These are phyloP conservation scores for Paralichthys olivaceus DNA, from an alignment of 2,113 vertebrate genomes.

Conservation along the genomic window DNA sequence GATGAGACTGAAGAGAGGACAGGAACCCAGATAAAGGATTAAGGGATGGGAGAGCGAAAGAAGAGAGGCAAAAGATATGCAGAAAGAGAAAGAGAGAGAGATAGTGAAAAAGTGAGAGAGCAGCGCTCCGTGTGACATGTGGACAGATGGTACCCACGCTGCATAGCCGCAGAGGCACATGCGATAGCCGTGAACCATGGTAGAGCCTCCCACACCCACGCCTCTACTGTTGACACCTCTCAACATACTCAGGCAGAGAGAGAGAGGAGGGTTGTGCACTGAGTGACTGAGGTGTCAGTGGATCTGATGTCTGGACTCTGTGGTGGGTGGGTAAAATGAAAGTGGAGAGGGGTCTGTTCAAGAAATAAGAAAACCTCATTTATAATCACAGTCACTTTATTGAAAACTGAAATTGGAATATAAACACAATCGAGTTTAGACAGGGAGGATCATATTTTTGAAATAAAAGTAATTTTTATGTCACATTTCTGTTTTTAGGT, in stretches of 20 bases:
- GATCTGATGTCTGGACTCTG: background rate
- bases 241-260: slow-evolving; percentile 40
- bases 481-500: background rate
- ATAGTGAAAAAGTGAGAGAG: slow-evolving; percentile 57
- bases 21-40: slow-evolving; percentile 31
- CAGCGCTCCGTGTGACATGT: slow-evolving; percentile 60
- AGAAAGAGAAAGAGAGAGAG: slow-evolving; percentile 29
- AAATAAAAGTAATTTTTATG: background rate
- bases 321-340: background rate
- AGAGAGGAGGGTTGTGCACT: slow-evolving; percentile 2
- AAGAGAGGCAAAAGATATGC: slow-evolving; percentile 30
- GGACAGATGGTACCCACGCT: slow-evolving; percentile 76
- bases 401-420: background rate
- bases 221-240: slow-evolving; percentile 74
- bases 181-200: slow-evolving; percentile 75
- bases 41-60: slow-evolving; percentile 26
- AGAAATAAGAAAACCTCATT: background rate
- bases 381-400: background rate
- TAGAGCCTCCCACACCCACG: slow-evolving; percentile 70
- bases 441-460: background rate
- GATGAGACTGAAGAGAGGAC: slow-evolving; percentile 30
- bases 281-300: background rate
- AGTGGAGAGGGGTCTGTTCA: background rate
- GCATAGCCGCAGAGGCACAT: slow-evolving; percentile 65
- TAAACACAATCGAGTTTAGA: background rate